Percentiles rank a stretch among this genome's conserved stretches.
Conservation (phyloP, 1,140 invertebrate genomes). For the Drosophila grimshawi region DNA sequence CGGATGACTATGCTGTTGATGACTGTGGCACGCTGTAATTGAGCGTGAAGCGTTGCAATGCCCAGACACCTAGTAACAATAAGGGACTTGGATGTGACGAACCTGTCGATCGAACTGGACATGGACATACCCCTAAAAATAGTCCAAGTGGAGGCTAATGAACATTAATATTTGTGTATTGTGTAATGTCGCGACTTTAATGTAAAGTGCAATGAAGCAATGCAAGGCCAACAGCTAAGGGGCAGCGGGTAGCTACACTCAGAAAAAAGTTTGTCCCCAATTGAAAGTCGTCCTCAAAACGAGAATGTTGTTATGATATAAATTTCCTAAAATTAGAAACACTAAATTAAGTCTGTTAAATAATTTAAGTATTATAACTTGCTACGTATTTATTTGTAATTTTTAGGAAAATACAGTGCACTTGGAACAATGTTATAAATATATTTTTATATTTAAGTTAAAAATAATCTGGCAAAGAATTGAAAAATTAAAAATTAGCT, state of each 20-base stretch:
- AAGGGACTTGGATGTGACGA: constrained; percentile 32
- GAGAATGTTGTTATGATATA: too few species aligned
- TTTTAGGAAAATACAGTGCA: too few species aligned
- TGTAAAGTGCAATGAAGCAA: constrained; percentile 82
- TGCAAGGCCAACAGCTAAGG: constrained; percentile 47
- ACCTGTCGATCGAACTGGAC: constrained; percentile 34
- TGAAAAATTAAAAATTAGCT: too few species aligned
- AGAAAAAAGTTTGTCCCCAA: not conserved
- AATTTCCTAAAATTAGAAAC: too few species aligned
- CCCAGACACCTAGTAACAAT: constrained; percentile 55
- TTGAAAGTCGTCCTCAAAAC: too few species aligned
- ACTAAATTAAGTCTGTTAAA: too few species aligned
- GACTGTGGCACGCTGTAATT: constrained; percentile 60
- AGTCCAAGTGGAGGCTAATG: constrained; percentile 52
- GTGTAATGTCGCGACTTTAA: constrained; percentile 81
- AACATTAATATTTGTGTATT: constrained; percentile 73
- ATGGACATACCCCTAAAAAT: constrained; percentile 54
- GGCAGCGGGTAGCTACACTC: not conserved
- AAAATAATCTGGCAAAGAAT: too few species aligned
- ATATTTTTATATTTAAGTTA: too few species aligned
- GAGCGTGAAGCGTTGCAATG: constrained; percentile 68
- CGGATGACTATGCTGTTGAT: constrained; percentile 21
- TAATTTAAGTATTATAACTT: too few species aligned
- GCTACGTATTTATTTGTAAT: too few species aligned
- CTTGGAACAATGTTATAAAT: too few species aligned